A percentile compares a stretch with the other conserved stretches of the same genome.
Evolutionary conservation across 2,888 invertebrate species (phyloP).

Genomic region (Thereva unica): DNA sequence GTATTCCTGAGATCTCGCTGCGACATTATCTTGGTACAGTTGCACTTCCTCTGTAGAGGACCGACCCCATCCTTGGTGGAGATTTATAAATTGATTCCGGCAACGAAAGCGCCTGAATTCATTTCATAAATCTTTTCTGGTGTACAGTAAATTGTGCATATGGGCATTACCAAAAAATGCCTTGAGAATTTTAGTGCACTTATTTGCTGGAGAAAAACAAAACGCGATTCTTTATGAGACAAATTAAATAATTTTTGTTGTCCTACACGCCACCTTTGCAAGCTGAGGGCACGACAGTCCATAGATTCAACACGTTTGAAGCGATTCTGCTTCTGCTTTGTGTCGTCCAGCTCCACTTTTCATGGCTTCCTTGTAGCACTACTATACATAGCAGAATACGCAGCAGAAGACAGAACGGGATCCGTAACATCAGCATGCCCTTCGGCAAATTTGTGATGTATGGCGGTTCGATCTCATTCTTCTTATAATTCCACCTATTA

Average conservation of each 20-base stretch:
- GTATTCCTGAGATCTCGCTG: not conserved
- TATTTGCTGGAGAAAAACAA: constrained; percentile 53
- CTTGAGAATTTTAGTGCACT: constrained; percentile 7
- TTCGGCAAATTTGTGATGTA: constrained; percentile 47
- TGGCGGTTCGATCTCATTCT: constrained; percentile 45
- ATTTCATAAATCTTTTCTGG: constrained; percentile 58
- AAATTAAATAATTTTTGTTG: constrained; percentile 60
- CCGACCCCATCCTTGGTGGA: constrained; percentile 19
- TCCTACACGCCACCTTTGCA: constrained; percentile 42
- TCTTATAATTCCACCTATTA: constrained; percentile 49
- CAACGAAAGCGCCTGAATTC: constrained; percentile 44
- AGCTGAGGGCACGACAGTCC: constrained; percentile 32
- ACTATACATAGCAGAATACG: no score
- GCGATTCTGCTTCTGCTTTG: constrained; percentile 20
- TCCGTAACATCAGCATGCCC: constrained; percentile 39
- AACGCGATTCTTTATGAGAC: constrained; percentile 60
- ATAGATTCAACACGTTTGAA: constrained; percentile 41
- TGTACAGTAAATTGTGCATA: constrained; percentile 58
- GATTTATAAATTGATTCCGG: constrained; percentile 42
- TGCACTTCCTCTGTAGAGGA: constrained; percentile 9
- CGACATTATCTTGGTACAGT: constrained; percentile 25
- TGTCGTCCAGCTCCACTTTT: constrained; percentile 23
- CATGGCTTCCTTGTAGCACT: no score
- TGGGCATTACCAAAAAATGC: constrained; percentile 44
- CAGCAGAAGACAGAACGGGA: constrained; percentile 38